Evolutionary conservation across 2,797 vertebrate genomes (phyloP), one percentile per base, ranked within the genome.

Genomic region (Ctenopoma kingsleyae): DNA sequence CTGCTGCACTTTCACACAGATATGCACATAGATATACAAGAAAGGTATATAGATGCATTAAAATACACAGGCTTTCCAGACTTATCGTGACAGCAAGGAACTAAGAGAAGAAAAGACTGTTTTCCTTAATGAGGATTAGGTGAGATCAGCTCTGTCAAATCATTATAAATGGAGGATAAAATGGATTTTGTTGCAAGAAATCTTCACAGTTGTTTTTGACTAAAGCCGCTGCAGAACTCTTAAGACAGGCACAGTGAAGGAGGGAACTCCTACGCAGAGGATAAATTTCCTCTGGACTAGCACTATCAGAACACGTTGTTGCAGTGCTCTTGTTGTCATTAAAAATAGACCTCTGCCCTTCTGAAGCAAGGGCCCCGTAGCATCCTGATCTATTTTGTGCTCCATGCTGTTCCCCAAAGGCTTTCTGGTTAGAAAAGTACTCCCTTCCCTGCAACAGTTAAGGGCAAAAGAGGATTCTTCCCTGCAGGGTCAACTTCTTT

Each of bases 291-390:
- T 79, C 71, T 69, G 74, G 78, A 85, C 81, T 75, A 35, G 71
- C 58, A 52, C 53, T 50, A 47, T 25, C 59, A 30, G 51, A 82
- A 66, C 66, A 57, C 79, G 77, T 76, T 81, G 69, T 85, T 86
- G 69, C 72, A 27, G 44, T n/a, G 78, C 75, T 89, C 77, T 78
- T 81, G 84, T 89, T 90, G 90, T 88, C 88, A 91, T 91, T 91
- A 92, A 90, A 91, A 91, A 91, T 85, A 85, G 88, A 91, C 90
- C 89, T 90, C 78, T 91, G 83, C 81, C 87, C 86, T 73, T 72
- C 57, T 68, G 62, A 78, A 81, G 69, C 75, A 52, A 55, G 53
- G 65, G 74, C 74, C 82, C 71, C 17, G 10, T 73, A 61, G 85
- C 80, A 81, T 82, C 77, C 73, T 72, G 88, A 78, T 88, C 74